A percentile compares a stretch with the other conserved stretches of the same genome.
phyloP scores from a whole-genome alignment of 2,797 vertebrate genomes.

The Oceanodroma leucorhoa region DNA sequence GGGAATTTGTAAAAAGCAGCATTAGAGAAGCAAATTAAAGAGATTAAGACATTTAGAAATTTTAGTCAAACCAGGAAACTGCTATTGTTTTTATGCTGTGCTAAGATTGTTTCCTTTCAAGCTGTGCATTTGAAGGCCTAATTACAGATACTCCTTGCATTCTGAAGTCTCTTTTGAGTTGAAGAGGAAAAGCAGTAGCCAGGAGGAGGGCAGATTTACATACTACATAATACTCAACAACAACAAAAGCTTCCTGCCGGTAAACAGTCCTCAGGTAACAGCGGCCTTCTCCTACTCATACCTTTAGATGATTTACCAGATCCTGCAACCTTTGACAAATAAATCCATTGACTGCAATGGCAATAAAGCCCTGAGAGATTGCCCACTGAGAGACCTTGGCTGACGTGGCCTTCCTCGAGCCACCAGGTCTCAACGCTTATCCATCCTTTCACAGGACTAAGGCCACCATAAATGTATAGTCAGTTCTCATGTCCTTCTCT shows the following conservation, averaged over 20 bases:
- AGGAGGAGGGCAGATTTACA: background rate
- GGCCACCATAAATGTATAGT: background rate
- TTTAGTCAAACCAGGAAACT: background rate
- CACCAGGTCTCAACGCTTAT: background rate
- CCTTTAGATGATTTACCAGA: background rate
- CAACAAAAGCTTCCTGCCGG: background rate
- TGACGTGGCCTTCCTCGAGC: background rate
- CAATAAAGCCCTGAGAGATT: background rate
- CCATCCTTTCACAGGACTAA: background rate
- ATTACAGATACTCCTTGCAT: background rate
- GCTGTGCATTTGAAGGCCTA: background rate
- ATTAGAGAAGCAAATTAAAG: background rate
- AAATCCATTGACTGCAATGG: background rate
- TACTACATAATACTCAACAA: background rate
- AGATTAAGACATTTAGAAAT: background rate
- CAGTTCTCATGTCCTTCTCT: background rate
- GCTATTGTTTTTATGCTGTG: background rate
- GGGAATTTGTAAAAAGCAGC: background rate
- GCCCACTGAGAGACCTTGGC: background rate
- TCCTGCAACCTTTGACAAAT: background rate
- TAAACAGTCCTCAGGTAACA: background rate
- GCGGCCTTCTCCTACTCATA: background rate
- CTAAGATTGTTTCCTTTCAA: constrained; percentile 1
- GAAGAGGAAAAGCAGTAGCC: constrained; percentile 6
- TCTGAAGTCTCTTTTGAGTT: background rate